phyloP scores from a whole-genome alignment of 2,113 vertebrate species.

The Morone saxatilis region DNA sequence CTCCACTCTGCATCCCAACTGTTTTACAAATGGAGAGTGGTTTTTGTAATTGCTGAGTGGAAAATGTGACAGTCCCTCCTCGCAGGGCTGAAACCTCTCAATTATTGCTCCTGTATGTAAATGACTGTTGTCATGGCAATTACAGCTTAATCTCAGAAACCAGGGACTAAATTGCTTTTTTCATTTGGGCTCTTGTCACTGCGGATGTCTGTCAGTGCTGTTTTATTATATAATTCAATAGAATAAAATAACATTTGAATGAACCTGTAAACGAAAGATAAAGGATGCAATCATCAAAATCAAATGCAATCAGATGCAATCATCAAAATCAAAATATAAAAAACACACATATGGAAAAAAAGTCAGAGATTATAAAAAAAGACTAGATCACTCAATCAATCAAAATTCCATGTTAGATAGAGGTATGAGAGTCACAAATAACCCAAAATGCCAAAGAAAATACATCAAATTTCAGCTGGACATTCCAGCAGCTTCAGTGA shows the following conservation, averaged over 20 bases:
- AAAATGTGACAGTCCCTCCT: slow-evolving; percentile 58
- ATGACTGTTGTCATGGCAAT: slow-evolving; percentile 74
- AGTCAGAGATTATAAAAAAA: not conserved
- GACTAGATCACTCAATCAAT: not conserved
- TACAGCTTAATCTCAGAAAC: slow-evolving; percentile 61
- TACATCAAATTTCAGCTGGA: not conserved
- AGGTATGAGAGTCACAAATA: slow-evolving; percentile 9
- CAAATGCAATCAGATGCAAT: no score
- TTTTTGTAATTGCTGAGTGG: slow-evolving; percentile 54
- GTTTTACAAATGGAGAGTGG: slow-evolving; percentile 33
- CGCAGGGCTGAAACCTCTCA: slow-evolving; percentile 56
- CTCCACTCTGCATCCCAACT: slow-evolving; percentile 15
- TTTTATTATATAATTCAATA: slow-evolving; percentile 21
- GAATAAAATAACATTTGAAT: slow-evolving; percentile 22
- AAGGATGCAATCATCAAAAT: slow-evolving; percentile 9
- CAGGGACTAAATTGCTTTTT: slow-evolving; percentile 58
- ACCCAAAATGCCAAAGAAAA: slow-evolving; percentile 36
- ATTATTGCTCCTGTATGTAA: slow-evolving; percentile 60
- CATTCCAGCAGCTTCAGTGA: slow-evolving; percentile 29
- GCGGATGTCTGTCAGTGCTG: not conserved
- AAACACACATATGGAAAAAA: not conserved
- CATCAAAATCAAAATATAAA: no score
- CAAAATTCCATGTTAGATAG: no score
- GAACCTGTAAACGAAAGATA: not conserved
- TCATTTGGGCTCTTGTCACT: slow-evolving; percentile 29